Base-by-base conservation (phyloP, 2,797 vertebrate species). In the Threskiornis aethiopicus region DNA sequence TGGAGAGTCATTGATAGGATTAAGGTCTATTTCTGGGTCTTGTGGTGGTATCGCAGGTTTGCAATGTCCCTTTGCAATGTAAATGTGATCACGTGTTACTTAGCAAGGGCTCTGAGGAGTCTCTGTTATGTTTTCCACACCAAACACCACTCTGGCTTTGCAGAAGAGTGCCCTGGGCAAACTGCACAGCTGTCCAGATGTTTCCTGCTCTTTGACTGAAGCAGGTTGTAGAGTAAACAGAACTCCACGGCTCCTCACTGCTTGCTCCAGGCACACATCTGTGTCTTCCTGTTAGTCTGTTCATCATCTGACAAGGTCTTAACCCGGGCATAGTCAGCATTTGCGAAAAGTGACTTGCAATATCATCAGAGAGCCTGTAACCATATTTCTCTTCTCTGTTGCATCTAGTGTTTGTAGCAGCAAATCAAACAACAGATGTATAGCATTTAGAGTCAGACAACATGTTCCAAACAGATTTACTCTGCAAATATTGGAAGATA, bases 361-460 rank as follows among this genome's bases (percentile, higher is more conserved):
- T 47, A 61, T 4, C 39, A 33, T 52, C 57, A 65, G 47, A 35
- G 79, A 69, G 29, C 46, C 71, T 37, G 17, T 35, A 44, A 78
- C 25, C 16, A 6, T 52, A 51, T 54, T 79, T 87, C 64, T 87
- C 41, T 35, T 55, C 58, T 39, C 71, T 87, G 69, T 29, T 42
- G 4, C 16, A 65, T 67, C 52, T 39, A 37, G 6, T 39, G 33
- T 25, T 88, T 62, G 44, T 57, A 69, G 46, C 66, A 90, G 67
- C 59, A 80, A 83, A 80, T 78, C 72, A 82, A 87, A 79, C 58
- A 83, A 86, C 69, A 95, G 71, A 84, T 62, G 41, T 51, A 62
- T 7, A 70, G 13, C 17, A 62, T 52, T 55, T 35, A 67, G 13
- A 90, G 54, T 72, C 76, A 89, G 69, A 51, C 55, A 89, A 65